Base-by-base conservation (phyloP, 2,113 vertebrate species). In the Irena cyanogastra region DNA sequence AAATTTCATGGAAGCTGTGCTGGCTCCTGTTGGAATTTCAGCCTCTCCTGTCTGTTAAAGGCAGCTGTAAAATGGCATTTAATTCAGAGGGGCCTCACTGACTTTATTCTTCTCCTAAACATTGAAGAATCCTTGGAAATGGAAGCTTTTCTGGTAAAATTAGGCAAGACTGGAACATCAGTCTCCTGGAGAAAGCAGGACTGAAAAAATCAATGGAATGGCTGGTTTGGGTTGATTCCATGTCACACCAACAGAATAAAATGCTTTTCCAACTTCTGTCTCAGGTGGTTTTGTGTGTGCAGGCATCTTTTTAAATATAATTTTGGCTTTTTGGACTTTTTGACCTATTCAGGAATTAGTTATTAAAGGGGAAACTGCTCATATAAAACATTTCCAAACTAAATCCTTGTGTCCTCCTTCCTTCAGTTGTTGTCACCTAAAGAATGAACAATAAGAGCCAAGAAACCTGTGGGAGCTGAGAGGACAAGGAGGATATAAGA, bases 251-350 rank as follows among this genome's bases (percentile, higher is more conserved):
- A 76, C 41, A 63, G 18, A 65, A 65, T 13, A 35, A 59, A 89
- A 45, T 3, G 15, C 39, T 37, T 26, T 11, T 57, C 21, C 47
- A 49, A 0, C 21, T 74, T 45, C 49, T 37, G 5, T 4, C 54
- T 56, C 44, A 10, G 16, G 16, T 9, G 31, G 0, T 42, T 80
- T 33, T 39, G 17, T 28, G 27, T 12, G 17, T 8, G 20, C 1
- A 6, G 10, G 15, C 1, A 0, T 2, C 15, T 44, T 53, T 59
- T 33, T 6, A 16, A 87, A 63, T 14, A 9, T 0, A 5, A 49
- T 24, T 81, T n/a, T n/a, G 35, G 26, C 35, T 72, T 44, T 47
- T 49, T 44, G 3, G 45, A 39, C 30, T 83, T 65, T 33, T 30
- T 47, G 1, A 53, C 21, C 16, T 68, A 26, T 52, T 63, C 12